Evolutionary conservation across 92 coral and sea anemone species (phyloP).

Genomic region (Actinostola sp.): DNA sequence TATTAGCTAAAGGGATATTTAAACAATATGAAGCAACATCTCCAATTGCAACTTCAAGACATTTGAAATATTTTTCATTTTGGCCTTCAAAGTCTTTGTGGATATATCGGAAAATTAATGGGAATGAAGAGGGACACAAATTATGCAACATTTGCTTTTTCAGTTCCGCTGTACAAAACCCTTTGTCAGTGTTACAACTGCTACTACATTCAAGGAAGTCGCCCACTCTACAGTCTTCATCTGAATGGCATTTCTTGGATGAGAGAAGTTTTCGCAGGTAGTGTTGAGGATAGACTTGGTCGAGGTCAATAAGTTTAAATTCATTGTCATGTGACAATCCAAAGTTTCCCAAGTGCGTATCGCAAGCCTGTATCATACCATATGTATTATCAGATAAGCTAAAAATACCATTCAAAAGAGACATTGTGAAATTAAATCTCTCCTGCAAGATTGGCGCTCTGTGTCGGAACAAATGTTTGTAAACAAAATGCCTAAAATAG

Average conservation of each 20-base stretch:
- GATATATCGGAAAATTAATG: slow-evolving; percentile 18
- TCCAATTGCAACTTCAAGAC: slow-evolving; percentile 23
- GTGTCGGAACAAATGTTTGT: slow-evolving; percentile 26
- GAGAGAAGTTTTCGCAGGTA: slow-evolving; percentile 17
- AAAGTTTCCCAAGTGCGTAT: slow-evolving; percentile 74
- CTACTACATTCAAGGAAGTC: slow-evolving; percentile 50
- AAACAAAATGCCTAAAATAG: slow-evolving; percentile 25
- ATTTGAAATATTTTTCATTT: neutral
- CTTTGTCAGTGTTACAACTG: slow-evolving; percentile 46
- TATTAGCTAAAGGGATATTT: slow-evolving; percentile 2
- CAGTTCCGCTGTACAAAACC: slow-evolving; percentile 43
- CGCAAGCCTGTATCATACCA: slow-evolving; percentile 79
- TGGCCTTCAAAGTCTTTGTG: neutral
- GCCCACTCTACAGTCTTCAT: slow-evolving; percentile 58
- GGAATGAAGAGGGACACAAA: slow-evolving; percentile 41
- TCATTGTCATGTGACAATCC: slow-evolving; percentile 53
- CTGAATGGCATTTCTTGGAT: slow-evolving; percentile 40
- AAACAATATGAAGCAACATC: slow-evolving; percentile 26
- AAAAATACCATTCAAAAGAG: slow-evolving; percentile 52
- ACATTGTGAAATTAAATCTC: slow-evolving; percentile 39
- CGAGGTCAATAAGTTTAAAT: slow-evolving; percentile 68
- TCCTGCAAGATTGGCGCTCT: slow-evolving; percentile 50
- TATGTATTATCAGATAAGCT: slow-evolving; percentile 56
- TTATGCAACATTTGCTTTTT: slow-evolving; percentile 51
- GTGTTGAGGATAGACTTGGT: slow-evolving; percentile 36